These are phyloP conservation scores for Dioctria rufipes DNA, from an alignment of 2,888 invertebrate species.

Conservation along the genomic window DNA sequence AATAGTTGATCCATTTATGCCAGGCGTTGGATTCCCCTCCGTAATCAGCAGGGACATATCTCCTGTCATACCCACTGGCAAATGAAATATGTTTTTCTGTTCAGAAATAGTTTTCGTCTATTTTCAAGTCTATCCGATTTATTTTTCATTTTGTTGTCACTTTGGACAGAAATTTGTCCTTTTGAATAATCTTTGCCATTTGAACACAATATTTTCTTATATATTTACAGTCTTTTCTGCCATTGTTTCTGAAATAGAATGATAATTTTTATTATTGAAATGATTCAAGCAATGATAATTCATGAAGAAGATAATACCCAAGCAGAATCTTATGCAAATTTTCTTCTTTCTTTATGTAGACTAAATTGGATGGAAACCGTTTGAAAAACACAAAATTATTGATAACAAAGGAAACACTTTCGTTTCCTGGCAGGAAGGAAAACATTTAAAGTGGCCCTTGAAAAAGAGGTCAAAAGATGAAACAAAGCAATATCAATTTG, in stretches of 20 bases:
- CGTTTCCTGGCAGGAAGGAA: too few relatives aligned
- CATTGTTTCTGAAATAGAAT: constrained; percentile 10
- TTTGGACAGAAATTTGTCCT: constrained; percentile 14
- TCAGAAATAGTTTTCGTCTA: constrained; percentile 14
- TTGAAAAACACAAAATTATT: too few relatives aligned
- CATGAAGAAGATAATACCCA: too few relatives aligned
- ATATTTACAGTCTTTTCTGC: neutral
- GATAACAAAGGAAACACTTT: too few relatives aligned
- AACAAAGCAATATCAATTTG: too few relatives aligned
- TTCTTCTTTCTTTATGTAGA: too few relatives aligned
- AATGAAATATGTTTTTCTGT: constrained; percentile 7
- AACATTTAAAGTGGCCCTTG: too few relatives aligned
- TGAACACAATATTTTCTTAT: neutral
- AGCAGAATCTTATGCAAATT: too few relatives aligned
- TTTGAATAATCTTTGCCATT: constrained; percentile 32
- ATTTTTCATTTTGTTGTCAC: constrained; percentile 33
- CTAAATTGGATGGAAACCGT: too few relatives aligned
- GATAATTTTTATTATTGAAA: too few relatives aligned
- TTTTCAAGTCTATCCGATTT: neutral
- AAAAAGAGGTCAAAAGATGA: too few relatives aligned
- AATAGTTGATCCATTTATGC: constrained; percentile 38
- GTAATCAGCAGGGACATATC: constrained; percentile 56
- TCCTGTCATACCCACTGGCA: constrained; percentile 55
- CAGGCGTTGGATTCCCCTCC: constrained; percentile 51
- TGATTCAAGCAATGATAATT: too few relatives aligned